Percentiles rank a stretch among this genome's conserved stretches.
These are phyloP conservation scores for Blennius ocellaris DNA, from an alignment of 2,113 vertebrate species.

Conservation along the genomic window DNA sequence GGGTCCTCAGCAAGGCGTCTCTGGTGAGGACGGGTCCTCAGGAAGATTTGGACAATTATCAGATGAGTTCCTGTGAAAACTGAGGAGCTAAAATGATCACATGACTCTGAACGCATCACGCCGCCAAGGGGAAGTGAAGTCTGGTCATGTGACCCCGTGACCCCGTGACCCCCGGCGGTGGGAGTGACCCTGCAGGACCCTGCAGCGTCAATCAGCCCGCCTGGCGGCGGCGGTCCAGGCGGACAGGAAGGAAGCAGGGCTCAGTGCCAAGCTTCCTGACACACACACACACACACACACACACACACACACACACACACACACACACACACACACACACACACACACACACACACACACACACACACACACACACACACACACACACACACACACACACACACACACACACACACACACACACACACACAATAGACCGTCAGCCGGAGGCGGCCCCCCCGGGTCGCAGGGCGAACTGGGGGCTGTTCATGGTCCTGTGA, in stretches of 20 bases:
- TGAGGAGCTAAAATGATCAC: not conserved
- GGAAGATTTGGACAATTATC: too few relatives aligned
- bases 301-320: slow-evolving; percentile 68
- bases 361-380: slow-evolving; percentile 68
- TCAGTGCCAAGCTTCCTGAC: slow-evolving; percentile 80
- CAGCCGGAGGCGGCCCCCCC: slow-evolving; percentile 24
- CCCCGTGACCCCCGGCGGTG: too few relatives aligned
- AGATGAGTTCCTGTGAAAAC: not conserved
- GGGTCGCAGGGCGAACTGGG: slow-evolving; percentile 41
- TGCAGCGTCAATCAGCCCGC: slow-evolving; percentile 68
- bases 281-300: slow-evolving; percentile 72
- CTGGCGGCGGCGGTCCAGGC: slow-evolving; percentile 51
- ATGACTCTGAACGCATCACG: not conserved
- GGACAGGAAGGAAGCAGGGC: slow-evolving; percentile 75
- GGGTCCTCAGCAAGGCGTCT: too few relatives aligned
- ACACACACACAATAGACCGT: slow-evolving; percentile 72
- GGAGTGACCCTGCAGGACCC: slow-evolving; percentile 65
- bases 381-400: slow-evolving; percentile 68
- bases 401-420: slow-evolving; percentile 68
- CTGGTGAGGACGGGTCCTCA: too few relatives aligned
- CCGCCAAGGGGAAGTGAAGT: slow-evolving; percentile 14
- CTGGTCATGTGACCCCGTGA: too few relatives aligned
- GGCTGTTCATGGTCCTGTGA: slow-evolving; percentile 37
- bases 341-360: slow-evolving; percentile 68
- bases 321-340: slow-evolving; percentile 68